These are phyloP conservation scores for Syrista parreyssii DNA, from an alignment of 2,888 invertebrate species.

Conservation along the genomic window DNA sequence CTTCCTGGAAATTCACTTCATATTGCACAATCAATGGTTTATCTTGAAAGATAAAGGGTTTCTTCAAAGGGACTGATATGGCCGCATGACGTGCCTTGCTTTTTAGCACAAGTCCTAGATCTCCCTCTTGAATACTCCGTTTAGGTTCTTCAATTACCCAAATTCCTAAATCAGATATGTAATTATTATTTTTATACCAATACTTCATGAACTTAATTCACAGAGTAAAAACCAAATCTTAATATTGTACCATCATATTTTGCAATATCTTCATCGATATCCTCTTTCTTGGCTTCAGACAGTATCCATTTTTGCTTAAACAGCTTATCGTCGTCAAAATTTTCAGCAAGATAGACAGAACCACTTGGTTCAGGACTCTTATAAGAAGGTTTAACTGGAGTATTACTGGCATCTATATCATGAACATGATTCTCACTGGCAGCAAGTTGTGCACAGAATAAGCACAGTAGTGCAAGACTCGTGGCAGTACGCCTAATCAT, in stretches of 20 bases:
- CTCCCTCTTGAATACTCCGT: conserved; percentile 82
- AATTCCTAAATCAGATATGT: conserved; percentile 62
- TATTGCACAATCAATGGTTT: conserved; percentile 93
- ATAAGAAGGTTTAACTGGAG: conserved; percentile 65
- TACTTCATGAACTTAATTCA: background rate
- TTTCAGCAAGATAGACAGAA: conserved; percentile 80
- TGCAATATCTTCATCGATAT: conserved; percentile 86
- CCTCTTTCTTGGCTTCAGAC: conserved; percentile 93
- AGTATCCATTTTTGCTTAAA: conserved; percentile 86
- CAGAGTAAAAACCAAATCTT: background rate
- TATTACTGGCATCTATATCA: conserved; percentile 33
- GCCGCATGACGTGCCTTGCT: conserved; percentile 98
- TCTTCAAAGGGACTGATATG: conserved; percentile 81
- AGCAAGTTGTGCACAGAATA: conserved; percentile 21
- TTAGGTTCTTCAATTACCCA: conserved; percentile 82
- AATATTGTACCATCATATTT: conserved; percentile 86
- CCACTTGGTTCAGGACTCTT: conserved; percentile 77
- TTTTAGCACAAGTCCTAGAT: conserved; percentile 89
- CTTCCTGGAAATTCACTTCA: conserved; percentile 93
- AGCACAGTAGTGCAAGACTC: conserved; percentile 28
- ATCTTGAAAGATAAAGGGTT: conserved; percentile 84
- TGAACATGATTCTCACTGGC: conserved; percentile 35
- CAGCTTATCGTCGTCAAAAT: conserved; percentile 82
- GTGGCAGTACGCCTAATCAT: conserved; percentile 16
- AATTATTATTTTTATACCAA: conserved; percentile 19